phyloP scores from a whole-genome alignment of 1,140 invertebrate species.

The Caenorhabditis latens region DNA sequence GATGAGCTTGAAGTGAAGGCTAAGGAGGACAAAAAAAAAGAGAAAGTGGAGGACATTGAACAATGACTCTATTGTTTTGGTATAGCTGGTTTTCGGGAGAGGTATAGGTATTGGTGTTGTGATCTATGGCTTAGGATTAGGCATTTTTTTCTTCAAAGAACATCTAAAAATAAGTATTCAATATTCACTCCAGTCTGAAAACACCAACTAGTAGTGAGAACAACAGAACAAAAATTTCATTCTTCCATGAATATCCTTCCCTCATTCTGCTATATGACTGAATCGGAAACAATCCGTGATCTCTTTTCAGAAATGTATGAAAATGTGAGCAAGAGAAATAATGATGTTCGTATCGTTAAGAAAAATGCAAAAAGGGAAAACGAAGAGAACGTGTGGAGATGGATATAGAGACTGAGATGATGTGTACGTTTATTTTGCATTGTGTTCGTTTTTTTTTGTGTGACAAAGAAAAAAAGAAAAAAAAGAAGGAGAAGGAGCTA shows the following conservation, averaged over 20 bases:
- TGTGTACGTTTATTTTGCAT: slow-evolving; percentile 39
- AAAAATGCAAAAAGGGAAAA: slow-evolving; percentile 21
- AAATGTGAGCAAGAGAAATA: slow-evolving; percentile 1
- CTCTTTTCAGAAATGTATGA: slow-evolving; percentile 21
- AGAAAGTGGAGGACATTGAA: neutral
- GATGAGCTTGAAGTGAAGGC: neutral
- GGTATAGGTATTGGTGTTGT: slow-evolving; percentile 10
- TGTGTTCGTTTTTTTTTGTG: slow-evolving; percentile 10
- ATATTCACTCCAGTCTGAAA: too few species aligned
- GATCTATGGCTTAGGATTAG: slow-evolving; percentile 35
- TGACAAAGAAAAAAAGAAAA: slow-evolving; percentile 12
- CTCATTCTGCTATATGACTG: neutral
- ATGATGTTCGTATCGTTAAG: slow-evolving; percentile 47
- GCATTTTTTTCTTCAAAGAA: neutral
- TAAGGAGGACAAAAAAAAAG: neutral
- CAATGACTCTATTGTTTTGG: slow-evolving; percentile 21
- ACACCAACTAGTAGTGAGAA: too few species aligned
- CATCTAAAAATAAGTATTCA: neutral
- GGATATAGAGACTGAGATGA: neutral
- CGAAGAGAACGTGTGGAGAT: neutral
- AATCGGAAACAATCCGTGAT: neutral
- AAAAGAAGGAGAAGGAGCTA: neutral
- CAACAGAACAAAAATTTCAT: neutral
- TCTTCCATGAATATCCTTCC: neutral
- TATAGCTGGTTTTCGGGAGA: neutral